These are phyloP conservation scores for Pseudococcus viburni DNA, from an alignment of 2,888 invertebrate genomes.

Conservation along the genomic window DNA sequence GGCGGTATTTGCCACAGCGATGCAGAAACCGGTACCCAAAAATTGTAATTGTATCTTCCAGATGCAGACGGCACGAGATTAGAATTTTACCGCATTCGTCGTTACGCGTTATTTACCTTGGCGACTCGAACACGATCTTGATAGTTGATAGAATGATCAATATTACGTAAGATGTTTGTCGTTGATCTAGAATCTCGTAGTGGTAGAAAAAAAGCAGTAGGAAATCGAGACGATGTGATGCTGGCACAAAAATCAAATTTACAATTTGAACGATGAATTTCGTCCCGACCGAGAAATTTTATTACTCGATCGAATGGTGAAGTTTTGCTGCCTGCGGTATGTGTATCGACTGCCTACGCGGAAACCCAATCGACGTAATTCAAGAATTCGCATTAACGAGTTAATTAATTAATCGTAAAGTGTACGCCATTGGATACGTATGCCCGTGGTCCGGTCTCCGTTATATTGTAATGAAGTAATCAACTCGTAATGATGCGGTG, in stretches of 20 bases:
- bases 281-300: neutral
- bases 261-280: neutral
- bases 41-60: neutral
- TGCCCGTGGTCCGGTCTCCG: neutral
- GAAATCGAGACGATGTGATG: neutral
- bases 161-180: neutral
- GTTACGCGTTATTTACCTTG: conserved; percentile 4
- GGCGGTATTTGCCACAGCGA: neutral
- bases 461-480: neutral
- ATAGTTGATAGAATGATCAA: neutral
- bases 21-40: neutral
- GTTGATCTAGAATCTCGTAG: neutral
- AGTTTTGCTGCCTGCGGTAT: neutral
- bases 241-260: neutral
- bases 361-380: neutral
- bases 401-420: neutral
- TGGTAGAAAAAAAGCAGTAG: neutral
- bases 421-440: neutral
- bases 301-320: neutral
- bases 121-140: neutral
- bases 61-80: neutral
- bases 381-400: neutral
- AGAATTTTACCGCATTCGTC: neutral
- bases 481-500: neutral
- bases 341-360: neutral